A percentile compares a stretch with the other conserved stretches of the same genome.
Evolutionary conservation across 1,140 invertebrate genomes (phyloP).

Genomic region (Drosophila subpulchrella): DNA sequence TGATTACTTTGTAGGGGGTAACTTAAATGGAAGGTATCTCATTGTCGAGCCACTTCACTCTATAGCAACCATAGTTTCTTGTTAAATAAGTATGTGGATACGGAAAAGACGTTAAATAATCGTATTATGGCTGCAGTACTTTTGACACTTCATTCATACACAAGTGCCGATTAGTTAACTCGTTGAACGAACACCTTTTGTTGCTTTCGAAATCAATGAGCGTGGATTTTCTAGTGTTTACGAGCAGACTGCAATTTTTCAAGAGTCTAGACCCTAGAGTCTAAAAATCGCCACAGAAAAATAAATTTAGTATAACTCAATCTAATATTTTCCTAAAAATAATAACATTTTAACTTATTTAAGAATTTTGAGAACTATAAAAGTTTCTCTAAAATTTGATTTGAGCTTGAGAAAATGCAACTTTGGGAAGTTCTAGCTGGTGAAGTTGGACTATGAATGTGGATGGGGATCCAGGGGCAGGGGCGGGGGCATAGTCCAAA

Average conservation of each 20-base stretch:
- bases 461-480: not conserved
- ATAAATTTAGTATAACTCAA: no score
- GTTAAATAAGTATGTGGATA: not conserved
- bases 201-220: not conserved
- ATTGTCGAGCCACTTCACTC: no score
- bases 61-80: not conserved
- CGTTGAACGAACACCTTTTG: slow-evolving; percentile 14
- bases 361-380: no score
- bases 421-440: not conserved
- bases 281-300: no score
- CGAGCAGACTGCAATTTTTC: not conserved
- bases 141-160: slow-evolving; percentile 19
- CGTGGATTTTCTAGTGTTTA: not conserved
- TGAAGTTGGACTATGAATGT: slow-evolving; percentile 7
- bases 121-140: slow-evolving; percentile 2
- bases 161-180: slow-evolving; percentile 12
- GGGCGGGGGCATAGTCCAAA: slow-evolving; percentile 28
- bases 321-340: no score
- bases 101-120: slow-evolving; percentile 1
- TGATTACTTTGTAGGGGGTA: no score
- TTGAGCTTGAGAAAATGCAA: not conserved
- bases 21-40: no score
- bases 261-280: not conserved
- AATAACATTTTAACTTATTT: no score
- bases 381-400: not conserved